Conservation (phyloP, 1,140 invertebrate genomes). For the Caerostris darwini region DNA sequence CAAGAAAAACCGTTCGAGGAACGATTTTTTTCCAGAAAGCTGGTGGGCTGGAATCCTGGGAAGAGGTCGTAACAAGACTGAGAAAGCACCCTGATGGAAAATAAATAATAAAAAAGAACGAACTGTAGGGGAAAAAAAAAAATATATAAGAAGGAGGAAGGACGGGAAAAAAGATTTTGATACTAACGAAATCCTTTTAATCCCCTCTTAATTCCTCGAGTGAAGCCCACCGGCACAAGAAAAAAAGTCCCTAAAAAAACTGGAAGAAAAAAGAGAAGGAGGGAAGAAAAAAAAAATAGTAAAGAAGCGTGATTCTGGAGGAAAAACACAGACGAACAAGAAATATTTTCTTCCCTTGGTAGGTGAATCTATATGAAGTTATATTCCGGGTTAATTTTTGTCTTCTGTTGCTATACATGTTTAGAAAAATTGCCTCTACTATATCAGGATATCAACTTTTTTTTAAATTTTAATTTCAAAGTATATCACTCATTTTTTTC, state of each 20-base stretch:
- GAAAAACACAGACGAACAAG: neutral
- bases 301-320: neutral
- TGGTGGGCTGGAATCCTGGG: neutral
- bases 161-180: slow-evolving; percentile 56
- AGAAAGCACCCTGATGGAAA: neutral
- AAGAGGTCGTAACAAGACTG: slow-evolving; percentile 11
- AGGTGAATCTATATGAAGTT: neutral
- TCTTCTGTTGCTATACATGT: no score
- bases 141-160: neutral
- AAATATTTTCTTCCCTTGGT: neutral
- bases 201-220: slow-evolving; percentile 67
- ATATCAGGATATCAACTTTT: no score
- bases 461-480: no score
- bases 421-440: no score
- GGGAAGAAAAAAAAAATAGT: neutral
- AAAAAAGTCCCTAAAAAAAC: slow-evolving; percentile 29
- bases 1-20: neutral
- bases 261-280: neutral
- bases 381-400: neutral
- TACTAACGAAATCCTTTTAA: slow-evolving; percentile 74
- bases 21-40: neutral
- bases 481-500: no score
- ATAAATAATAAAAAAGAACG: slow-evolving; percentile 25
- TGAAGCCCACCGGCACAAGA: slow-evolving; percentile 14
- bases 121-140: neutral